Base-by-base conservation (phyloP, 2,888 invertebrate genomes). In the Rhodophaea formosa region DNA sequence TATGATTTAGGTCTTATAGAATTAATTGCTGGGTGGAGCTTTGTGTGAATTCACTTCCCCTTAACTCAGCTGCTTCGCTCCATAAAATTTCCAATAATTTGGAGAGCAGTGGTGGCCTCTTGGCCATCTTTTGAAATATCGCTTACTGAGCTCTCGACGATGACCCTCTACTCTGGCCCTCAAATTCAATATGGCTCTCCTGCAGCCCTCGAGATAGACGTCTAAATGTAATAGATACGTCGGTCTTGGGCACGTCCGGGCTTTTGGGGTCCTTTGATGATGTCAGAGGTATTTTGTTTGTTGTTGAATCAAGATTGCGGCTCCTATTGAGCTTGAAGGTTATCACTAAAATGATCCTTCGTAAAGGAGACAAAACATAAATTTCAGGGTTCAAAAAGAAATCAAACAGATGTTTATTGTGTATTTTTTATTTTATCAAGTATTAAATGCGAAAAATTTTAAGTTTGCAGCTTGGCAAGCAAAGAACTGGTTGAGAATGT, bases 11-110 rank as follows among this genome's bases (percentile, higher is more conserved):
- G n/a, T n/a, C n/a, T n/a, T n/a, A n/a, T n/a, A n/a, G n/a, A n/a
- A n/a, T n/a, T n/a, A n/a, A n/a, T n/a, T n/a, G n/a, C n/a, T n/a
- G n/a, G n/a, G n/a, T n/a, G n/a, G n/a, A n/a, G n/a, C n/a, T n/a
- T n/a, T n/a, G n/a, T n/a, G n/a, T n/a, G n/a, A n/a, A n/a, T n/a
- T n/a, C n/a, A n/a, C n/a, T n/a, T n/a, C n/a, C n/a, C n/a, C n/a
- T n/a, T n/a, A 53, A 53, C 60, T 71, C 69, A 71, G 71, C 70
- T 69, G 58, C 66, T 72, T 61, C 42, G 46, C 62, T 64, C 62
- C 59, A 66, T 68, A 64, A 75, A 74, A 71, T 72, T 77, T 79
- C 77, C 79, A 79, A 81, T 81, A 82, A 80, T 75, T 80, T 79
- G 70, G 72, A 80, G 79, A 74, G 74, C 69, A 62, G 70, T 68